Evolutionary conservation across 1,140 invertebrate species (phyloP).

Genomic region (Drosophila arizonae): DNA sequence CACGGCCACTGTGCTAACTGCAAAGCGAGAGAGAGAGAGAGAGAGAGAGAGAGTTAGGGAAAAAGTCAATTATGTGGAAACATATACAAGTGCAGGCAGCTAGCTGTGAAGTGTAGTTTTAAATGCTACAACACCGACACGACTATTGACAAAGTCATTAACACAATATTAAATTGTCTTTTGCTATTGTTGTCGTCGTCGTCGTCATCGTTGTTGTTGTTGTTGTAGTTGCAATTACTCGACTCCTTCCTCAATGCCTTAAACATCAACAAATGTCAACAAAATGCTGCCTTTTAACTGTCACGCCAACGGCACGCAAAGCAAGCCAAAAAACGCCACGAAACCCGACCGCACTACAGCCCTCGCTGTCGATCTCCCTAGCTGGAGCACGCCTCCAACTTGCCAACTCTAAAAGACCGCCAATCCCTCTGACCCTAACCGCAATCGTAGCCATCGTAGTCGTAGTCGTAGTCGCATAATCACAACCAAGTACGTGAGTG

Average conservation of each 20-base stretch:
- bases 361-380: not conserved
- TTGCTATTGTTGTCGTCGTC: conserved; percentile 17
- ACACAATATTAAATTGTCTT: conserved; percentile 77
- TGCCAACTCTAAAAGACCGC: conserved; percentile 30
- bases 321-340: conserved; percentile 36
- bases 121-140: conserved; percentile 70
- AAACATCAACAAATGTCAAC: conserved; percentile 73
- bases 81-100: conserved; percentile 29
- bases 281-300: conserved; percentile 79
- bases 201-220: conserved; percentile 14
- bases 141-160: conserved; percentile 78
- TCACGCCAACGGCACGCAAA: conserved; percentile 74
- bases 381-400: conserved; percentile 19
- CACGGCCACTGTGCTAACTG: conserved; percentile 88
- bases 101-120: conserved; percentile 30
- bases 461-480: conserved; percentile 78
- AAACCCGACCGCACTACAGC: conserved; percentile 47
- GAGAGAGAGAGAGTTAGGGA: conserved; percentile 23
- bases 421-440: conserved; percentile 52
- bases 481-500: conserved; percentile 82
- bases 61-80: conserved; percentile 43
- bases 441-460: conserved; percentile 62
- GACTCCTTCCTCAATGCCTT: conserved; percentile 72
- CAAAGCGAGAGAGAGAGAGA: conserved; percentile 69
- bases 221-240: conserved; percentile 65